Conservation (phyloP, 2,797 vertebrate genomes). For the Typhlichthys eigenmanni region DNA sequence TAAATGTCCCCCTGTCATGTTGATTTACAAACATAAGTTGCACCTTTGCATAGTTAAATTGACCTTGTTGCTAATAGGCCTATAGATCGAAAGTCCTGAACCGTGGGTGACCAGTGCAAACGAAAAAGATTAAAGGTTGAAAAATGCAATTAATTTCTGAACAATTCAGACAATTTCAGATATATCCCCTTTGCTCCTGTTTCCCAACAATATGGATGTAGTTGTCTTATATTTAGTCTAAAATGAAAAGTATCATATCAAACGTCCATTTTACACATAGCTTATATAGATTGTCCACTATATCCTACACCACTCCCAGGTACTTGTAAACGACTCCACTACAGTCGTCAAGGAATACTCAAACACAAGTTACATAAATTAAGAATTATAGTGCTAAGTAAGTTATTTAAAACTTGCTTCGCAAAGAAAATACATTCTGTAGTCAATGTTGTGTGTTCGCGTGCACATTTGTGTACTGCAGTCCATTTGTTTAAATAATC, state of each 20-base stretch:
- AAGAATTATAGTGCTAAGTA: background rate
- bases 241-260: background rate
- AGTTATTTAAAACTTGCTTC: conserved; percentile 6
- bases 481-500: conserved; percentile 29
- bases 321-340: conserved; percentile 5
- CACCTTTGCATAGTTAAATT: conserved; percentile 74
- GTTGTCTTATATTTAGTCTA: conserved; percentile 11
- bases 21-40: conserved; percentile 41
- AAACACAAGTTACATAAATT: conserved; percentile 2
- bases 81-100: conserved; percentile 52
- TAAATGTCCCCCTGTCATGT: conserved; percentile 28
- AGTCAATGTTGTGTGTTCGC: background rate
- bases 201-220: conserved; percentile 1
- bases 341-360: conserved; percentile 7
- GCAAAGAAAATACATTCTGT: conserved; percentile 19
- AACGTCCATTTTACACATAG: conserved; percentile 12
- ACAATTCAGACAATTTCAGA: conserved; percentile 24
- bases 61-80: conserved; percentile 68
- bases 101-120: conserved; percentile 40
- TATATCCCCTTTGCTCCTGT: conserved; percentile 1
- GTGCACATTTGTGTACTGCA: conserved; percentile 33
- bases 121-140: background rate
- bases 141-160: conserved; percentile 43
- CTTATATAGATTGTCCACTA: conserved; percentile 4
- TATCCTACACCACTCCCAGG: conserved; percentile 1